Evolutionary conservation across 2,888 invertebrate genomes (phyloP), one percentile per base, ranked within the genome.

Genomic region (Ectemnius cavifrons): DNA sequence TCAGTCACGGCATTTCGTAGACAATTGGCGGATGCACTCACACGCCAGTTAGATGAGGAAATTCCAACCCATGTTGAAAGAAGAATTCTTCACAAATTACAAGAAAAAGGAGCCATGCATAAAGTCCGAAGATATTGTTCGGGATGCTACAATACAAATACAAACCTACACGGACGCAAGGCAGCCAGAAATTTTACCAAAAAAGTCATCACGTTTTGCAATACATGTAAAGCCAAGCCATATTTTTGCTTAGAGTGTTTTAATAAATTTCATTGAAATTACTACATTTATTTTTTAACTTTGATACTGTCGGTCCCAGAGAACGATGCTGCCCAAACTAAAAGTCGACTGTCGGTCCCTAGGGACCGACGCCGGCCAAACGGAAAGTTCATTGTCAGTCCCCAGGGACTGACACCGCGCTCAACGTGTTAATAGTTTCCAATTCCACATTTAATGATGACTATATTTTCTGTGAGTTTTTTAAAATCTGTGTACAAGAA

Each of bases 21-120:
- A 71, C 61, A 71, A 66, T 66, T 71, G 63, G n/a, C 59, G 49
- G 66, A 60, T 65, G 71, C 2, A 61, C 65, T 71, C 65, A 71
- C 65, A 71, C 65, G 61, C 56, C 57, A 37, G 18, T 37, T 61
- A 61, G 61, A 71, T 65, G 71, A 71, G 61, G 56, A 71, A 71
- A 61, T 2, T 65, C 65, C 61, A 66, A 62, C 61, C 62, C 37
- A 67, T 52, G 1, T 28, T 52, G 58, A 62, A n/a, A n/a, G n/a
- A 68, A 68, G 20, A 63, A 62, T 56, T 56, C 45, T 68, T 68
- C 63, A 68, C 47, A 68, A 68, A 63, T 63, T 68, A 58, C 23
- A 63, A 3, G 27, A 68, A 62, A 62, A 68, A 46, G 58, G 68
- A 62, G 47, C 63, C 46, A 62, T 58, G 2, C 47, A 47, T 47